Evolutionary conservation across 2,797 vertebrate species (phyloP), one percentile per base, ranked within the genome.

Genomic region (Pygocentrus nattereri): DNA sequence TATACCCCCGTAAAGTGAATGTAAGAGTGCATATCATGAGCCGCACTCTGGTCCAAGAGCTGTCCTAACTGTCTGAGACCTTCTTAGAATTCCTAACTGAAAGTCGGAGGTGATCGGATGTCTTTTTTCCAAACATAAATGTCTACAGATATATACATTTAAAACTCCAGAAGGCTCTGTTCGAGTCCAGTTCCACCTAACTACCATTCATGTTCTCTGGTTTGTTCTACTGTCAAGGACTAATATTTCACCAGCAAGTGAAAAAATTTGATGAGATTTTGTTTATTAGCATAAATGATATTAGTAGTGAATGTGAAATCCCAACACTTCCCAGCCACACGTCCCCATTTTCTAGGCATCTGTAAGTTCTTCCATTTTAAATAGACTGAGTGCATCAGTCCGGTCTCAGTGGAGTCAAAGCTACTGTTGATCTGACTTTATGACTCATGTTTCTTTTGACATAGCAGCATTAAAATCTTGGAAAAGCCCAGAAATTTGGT

Each of bases 341-440:
- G 1, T 70, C 68, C 44, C 11, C n/a, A 31, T 47, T 47, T 44
- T 47, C 6, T 41, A 13, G 12, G 47, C 67, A 69, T 15, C n/a
- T 15, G 1, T 30, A 30, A 25, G 41, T 69, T 49, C 12, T 50
- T 70, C 27, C 23, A 27, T 18, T 50, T 64, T 31, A 30, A 50
- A 50, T 50, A 47, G 68, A 16, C 44, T 15, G 21, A 50, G 50
- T 25, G 70, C 25, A 27, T 27, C n/a, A 44, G 38, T 50, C 25
- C 23, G 27, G 68, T 27, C 68, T 70, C 68, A 19, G 67, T 23
- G 44, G 68, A 70, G 68, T 27, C 44, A 19, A 2, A 27, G 68
- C 68, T 70, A 50, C 68, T 70, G 68, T 70, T 70, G 50, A 25
- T 50, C 68, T 18, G 68, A 30, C 44, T 50, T 70, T 70, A 70